Evolutionary conservation across 2,797 vertebrate species (phyloP).

Genomic region (Hoplostethus mediterraneus): DNA sequence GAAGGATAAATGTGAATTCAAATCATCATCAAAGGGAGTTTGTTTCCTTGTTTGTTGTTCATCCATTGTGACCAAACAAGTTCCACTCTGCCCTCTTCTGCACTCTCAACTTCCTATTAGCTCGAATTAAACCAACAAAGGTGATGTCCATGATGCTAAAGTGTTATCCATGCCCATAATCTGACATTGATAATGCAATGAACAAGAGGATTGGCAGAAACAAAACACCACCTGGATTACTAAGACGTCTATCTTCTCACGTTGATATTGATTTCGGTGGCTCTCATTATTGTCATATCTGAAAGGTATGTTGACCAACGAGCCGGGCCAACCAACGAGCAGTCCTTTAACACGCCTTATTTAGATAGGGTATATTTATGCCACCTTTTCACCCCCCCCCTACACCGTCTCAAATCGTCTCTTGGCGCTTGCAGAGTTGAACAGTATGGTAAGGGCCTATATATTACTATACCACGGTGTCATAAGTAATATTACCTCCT

Average conservation of each 20-base stretch:
- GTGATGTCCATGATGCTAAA: conserved; percentile 42
- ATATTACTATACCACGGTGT: conserved; percentile 60
- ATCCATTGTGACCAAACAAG: neutral
- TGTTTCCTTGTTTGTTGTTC: conserved; percentile 23
- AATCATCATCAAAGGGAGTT: conserved; percentile 27
- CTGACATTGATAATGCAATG: conserved; percentile 34
- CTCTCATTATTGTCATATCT: too few species aligned
- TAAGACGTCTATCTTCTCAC: too few species aligned
- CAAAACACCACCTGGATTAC: too few species aligned
- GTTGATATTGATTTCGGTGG: too few species aligned
- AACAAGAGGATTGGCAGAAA: too few species aligned
- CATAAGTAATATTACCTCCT: conserved; percentile 74
- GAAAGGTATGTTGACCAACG: too few species aligned
- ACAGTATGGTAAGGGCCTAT: conserved; percentile 61
- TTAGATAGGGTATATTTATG: conserved; percentile 49
- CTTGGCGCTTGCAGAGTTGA: conserved; percentile 17
- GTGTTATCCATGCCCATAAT: conserved; percentile 38
- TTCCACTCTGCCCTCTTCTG: neutral
- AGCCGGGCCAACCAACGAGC: too few species aligned
- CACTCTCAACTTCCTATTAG: conserved; percentile 16
- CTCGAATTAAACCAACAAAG: conserved; percentile 2
- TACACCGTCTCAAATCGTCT: conserved; percentile 3
- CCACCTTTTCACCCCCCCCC: conserved; percentile 61
- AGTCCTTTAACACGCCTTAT: too few species aligned
- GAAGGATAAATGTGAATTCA: conserved; percentile 47